Base-by-base conservation (phyloP, 2,113 vertebrate species). In the Pimephales promelas region DNA sequence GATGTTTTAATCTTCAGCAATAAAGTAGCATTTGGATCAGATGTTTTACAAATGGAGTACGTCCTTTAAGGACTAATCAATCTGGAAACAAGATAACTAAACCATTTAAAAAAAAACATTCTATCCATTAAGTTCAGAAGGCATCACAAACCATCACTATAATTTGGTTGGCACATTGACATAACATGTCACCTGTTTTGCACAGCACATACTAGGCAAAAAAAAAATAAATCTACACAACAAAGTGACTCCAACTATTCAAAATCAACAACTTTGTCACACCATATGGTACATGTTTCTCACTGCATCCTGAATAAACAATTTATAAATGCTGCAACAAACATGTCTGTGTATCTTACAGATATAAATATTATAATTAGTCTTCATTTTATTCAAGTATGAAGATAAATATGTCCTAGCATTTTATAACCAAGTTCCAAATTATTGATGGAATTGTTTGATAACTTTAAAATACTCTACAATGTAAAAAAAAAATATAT, bases 201-300 rank as follows among this genome's bases (percentile, higher is more conserved):
- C 49, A 52, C 16, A 20, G 49, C 49, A 52, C 16, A 52, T 52
- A 52, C 49, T 52, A 18, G 49, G 5, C 34, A 18, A 47, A 47
- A 47, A 47, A 47, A 47, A 47, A 14, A 40, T 6, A 40, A 9
- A 18, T 52, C 52, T 54, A 20, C 52, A 54, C 6, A 0, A 73
- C 71, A 14, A 18, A 73, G 8, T 26, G 56, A 40, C 68, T 78
- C 75, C 8, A 79, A 59, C 56, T 77, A 77, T 59, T 57, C 16
- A 77, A 59, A 16, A 40, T 34, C 34, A 59, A 77, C 73, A 40
- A 24, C 13, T 26, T 22, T 26, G 54, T 59, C 34, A 43, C 56
- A 28, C 76, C 76, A 79, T 79, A 79, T 62, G 76, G 76, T 28
- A 45, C 24, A 62, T 61, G 56, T 79, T 79, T 45, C 10, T 79